Base-by-base conservation (phyloP, 2,888 invertebrate genomes). In the Callyntrura sp. region DNA sequence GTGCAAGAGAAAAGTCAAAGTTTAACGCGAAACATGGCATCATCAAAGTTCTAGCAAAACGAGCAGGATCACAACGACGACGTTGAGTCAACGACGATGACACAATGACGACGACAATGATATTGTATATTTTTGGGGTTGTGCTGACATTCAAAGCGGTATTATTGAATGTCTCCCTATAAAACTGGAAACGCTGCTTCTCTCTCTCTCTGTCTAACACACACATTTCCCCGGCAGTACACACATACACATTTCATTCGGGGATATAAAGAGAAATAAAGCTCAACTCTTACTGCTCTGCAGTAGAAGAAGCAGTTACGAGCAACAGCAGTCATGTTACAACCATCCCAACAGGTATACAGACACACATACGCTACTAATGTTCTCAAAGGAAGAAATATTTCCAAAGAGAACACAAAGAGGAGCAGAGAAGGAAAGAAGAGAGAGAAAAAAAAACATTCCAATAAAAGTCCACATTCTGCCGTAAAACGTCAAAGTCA, bases 401-500 rank as follows among this genome's bases (percentile, higher is more conserved):
- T 35, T 35, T 35, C 3, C 3, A 35, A 35, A 35, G 35, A 20
- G 55, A 11, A 57, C 55, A 35, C 23, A 23, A 60, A 1, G 6
- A 35, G 6, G 35, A 35, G 35, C n/a, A n/a, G n/a, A n/a, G 35
- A 35, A 35, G 6, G 35, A 35, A 6, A 35, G 35, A 35, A n/a
- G 35, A 35, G 35, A 35, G 35, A 79, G 55, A 9, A 20, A n/a
- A 60, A 35, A 79, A 60, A 45, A 62, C 20, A 76, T 85, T 85
- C 76, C 76, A 84, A 65, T 62, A 60, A 81, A 81, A 81, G 62
- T 82, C 60, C 76, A 76, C 48, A 25, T 23, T 45, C 14, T 28
- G n/a, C 4, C 35, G 65, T 82, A 70, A 85, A 85, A 76, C 73
- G 85, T 85, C 85, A 85, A 76, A 76, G 23, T 60, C 73, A 76